Conservation (phyloP, 2,113 vertebrate genomes). For the Pagrus major region DNA sequence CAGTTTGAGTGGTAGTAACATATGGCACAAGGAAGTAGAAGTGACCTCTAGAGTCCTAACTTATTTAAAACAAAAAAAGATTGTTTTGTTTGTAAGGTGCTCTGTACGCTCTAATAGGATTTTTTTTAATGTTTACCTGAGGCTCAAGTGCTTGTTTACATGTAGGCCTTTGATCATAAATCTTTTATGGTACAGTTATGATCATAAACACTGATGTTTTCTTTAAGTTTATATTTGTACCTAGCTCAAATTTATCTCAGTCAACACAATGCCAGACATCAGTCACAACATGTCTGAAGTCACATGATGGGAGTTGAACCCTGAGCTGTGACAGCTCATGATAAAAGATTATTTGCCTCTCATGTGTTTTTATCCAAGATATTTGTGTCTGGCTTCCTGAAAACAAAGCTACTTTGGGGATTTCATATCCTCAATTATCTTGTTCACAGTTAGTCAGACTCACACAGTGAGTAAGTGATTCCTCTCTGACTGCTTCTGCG, state of each 20-base stretch:
- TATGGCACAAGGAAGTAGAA: not conserved
- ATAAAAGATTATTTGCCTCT: not conserved
- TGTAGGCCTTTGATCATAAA: not conserved
- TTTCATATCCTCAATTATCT: conserved; percentile 20
- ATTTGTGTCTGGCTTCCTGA: conserved; percentile 44
- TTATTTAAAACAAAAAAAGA: too few relatives aligned
- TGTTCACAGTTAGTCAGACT: conserved; percentile 30
- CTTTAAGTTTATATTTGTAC: not conserved
- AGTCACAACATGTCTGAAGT: not conserved
- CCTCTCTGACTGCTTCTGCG: not conserved
- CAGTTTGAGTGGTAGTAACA: not conserved
- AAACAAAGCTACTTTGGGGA: conserved; percentile 21
- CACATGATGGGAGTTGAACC: not conserved
- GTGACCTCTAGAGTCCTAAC: not conserved
- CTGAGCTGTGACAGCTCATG: conserved; percentile 1
- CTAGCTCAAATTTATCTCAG: not conserved
- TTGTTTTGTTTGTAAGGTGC: not conserved
- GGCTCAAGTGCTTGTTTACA: conserved; percentile 8
- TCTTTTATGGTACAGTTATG: not conserved
- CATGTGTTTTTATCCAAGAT: conserved; percentile 14
- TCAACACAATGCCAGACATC: not conserved
- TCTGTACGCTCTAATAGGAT: not conserved
- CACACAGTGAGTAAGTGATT: conserved; percentile 34
- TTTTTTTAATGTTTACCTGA: not conserved
- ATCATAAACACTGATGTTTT: conserved; percentile 23